These are phyloP conservation scores for Epinephelus cyanopodus DNA, from an alignment of 2,113 vertebrate species.

Conservation along the genomic window DNA sequence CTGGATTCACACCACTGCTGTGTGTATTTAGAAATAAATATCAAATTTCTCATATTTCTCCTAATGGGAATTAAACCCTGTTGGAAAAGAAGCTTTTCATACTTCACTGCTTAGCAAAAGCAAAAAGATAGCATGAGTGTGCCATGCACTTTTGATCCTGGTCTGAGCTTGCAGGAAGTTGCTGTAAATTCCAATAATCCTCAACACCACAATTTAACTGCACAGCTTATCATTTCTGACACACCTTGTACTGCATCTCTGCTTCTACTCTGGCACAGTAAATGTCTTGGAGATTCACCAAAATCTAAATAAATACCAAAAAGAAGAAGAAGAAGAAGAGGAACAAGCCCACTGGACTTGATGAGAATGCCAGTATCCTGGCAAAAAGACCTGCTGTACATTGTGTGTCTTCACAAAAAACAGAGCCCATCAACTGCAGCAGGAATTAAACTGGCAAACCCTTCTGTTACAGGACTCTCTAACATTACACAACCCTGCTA, in stretches of 20 bases:
- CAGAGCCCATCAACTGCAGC: slow-evolving; percentile 47
- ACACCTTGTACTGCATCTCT: not conserved
- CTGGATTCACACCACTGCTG: not conserved
- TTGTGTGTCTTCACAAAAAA: slow-evolving; percentile 47
- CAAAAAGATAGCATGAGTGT: not conserved
- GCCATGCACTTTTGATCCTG: slow-evolving; percentile 27
- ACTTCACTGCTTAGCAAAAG: not conserved
- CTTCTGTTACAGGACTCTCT: slow-evolving; percentile 24
- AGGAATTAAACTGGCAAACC: slow-evolving; percentile 48
- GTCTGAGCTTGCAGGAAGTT: not conserved
- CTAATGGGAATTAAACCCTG: not conserved
- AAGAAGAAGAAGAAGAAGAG: not conserved
- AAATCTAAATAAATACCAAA: slow-evolving; percentile 2
- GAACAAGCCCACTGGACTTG: not conserved
- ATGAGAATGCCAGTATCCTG: slow-evolving; percentile 32
- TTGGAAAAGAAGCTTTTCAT: not conserved
- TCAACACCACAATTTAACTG: not conserved
- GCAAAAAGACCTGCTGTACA: slow-evolving; percentile 19
- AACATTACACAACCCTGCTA: slow-evolving; percentile 15
- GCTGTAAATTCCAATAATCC: slow-evolving; percentile 17
- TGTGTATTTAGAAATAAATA: not conserved
- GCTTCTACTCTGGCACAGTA: slow-evolving; percentile 15
- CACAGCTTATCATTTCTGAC: slow-evolving; percentile 25
- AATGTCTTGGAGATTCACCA: not conserved
- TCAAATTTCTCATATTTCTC: not conserved